These are phyloP conservation scores for Incurvaria masculella DNA, from an alignment of 2,888 invertebrate genomes.

Conservation along the genomic window DNA sequence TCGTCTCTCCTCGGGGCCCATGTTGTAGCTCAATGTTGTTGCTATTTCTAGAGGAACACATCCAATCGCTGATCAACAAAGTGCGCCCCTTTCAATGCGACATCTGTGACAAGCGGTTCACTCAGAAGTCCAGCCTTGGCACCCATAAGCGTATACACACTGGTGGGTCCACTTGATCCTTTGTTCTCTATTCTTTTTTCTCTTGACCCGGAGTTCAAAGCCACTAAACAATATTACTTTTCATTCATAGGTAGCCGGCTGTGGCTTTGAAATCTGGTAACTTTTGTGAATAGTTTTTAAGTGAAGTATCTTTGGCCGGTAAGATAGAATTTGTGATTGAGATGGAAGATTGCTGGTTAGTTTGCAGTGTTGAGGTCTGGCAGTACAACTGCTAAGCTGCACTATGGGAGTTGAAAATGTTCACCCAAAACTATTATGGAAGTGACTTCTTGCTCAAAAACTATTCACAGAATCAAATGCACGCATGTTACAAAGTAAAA, in stretches of 20 bases:
- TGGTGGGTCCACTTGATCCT: constrained; percentile 51
- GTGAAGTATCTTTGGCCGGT: constrained; percentile 12
- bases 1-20: constrained; percentile 28
- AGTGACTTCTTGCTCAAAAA: constrained; percentile 41
- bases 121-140: constrained; percentile 80
- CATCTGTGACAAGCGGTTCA: constrained; percentile 76
- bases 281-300: constrained; percentile 56
- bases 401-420: too few relatives aligned
- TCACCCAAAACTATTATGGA: too few relatives aligned
- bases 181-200: constrained; percentile 42
- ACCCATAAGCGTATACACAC: constrained; percentile 80
- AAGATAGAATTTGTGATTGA: constrained; percentile 30
- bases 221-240: constrained; percentile 4
- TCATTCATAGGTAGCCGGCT: constrained; percentile 21
- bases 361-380: not conserved
- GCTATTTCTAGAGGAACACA: constrained; percentile 59
- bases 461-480: constrained; percentile 58
- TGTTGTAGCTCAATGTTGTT: constrained; percentile 54
- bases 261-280: constrained; percentile 44
- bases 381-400: too few relatives aligned
- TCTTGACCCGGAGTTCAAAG: constrained; percentile 50
- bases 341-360: constrained; percentile 3
- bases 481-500: constrained; percentile 36
- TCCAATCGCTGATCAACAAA: constrained; percentile 61
- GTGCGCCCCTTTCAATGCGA: constrained; percentile 67